These are phyloP conservation scores for Cebidichthys violaceus DNA, from an alignment of 2,113 vertebrate species.

Conservation along the genomic window DNA sequence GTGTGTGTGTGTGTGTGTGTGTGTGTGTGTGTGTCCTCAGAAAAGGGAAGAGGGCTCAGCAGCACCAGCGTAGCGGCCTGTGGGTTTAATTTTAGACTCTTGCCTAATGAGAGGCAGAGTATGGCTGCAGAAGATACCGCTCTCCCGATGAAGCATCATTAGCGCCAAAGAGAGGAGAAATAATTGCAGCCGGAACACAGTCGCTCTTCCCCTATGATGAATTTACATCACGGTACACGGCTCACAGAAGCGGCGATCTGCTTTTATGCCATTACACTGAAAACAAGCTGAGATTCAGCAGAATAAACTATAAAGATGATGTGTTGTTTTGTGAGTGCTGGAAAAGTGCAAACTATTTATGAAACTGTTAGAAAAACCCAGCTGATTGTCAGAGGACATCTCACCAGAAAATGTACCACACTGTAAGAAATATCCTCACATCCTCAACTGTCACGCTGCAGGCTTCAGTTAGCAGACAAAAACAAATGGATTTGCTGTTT, in stretches of 20 bases:
- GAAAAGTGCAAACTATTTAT: conserved; percentile 29
- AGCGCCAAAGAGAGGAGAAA: conserved; percentile 56
- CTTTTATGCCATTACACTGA: conserved; percentile 8
- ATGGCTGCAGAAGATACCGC: conserved; percentile 35
- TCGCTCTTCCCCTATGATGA: conserved; percentile 34
- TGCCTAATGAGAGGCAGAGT: conserved; percentile 61
- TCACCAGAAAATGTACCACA: not conserved
- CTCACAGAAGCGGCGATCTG: conserved; percentile 22
- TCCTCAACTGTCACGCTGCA: not conserved
- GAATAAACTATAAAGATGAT: conserved; percentile 14
- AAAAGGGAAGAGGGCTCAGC: conserved; percentile 22
- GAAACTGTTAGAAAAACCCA: conserved; percentile 7
- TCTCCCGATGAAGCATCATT: conserved; percentile 61
- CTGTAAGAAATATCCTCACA: conserved; percentile 5
- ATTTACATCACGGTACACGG: conserved; percentile 45
- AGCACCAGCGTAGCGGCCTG: conserved; percentile 40
- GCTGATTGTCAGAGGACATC: conserved; percentile 2
- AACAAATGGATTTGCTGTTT: not conserved
- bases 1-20: conserved; percentile 19
- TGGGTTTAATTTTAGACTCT: conserved; percentile 67
- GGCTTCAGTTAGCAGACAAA: not conserved
- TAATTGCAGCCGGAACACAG: conserved; percentile 49
- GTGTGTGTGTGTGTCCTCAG: conserved; percentile 6
- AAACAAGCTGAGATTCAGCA: conserved; percentile 24
- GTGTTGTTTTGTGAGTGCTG: conserved; percentile 16